Base-by-base conservation (phyloP, 2,888 invertebrate genomes). In the Nephrotoma appendiculata region DNA sequence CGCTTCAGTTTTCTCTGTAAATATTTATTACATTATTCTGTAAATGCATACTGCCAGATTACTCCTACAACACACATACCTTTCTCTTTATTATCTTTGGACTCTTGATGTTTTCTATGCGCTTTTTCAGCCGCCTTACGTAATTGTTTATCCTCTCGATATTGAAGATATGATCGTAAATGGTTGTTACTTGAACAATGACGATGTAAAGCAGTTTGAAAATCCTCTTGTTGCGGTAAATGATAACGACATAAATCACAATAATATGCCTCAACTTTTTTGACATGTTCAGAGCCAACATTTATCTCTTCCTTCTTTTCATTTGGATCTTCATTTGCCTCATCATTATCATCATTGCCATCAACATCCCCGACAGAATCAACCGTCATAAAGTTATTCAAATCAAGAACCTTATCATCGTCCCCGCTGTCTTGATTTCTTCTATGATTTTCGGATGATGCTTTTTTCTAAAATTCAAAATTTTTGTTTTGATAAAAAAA, bases 291-390 rank as follows among this genome's bases (percentile, higher is more conserved):
- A 86, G 94, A 93, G 11, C 96, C 96, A 87, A 96, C 95, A 88
- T 95, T 95, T 9, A 95, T 94, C 90, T 94, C 94, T 88, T 94
- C 94, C 89, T 95, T 94, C 57, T 89, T 90, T 89, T 94, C 94
- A 88, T 94, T 94, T 41, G 92, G 93, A 86, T 93, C 93, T 86
- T 94, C 94, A 89, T 94, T 94, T 71, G 92, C 92, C 45, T 91
- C 92, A 85, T 91, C 92, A 89, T 57, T 52, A 57, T 89, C 90
- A 43, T 89, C 89, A 90, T 92, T 92, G 94, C 95, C 95, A 91
- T 96, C 96, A 41, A 96, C 95, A 91, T 96, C 96, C 6, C 97
- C 97, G 44, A 97, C 96, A 3, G 97, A 96, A 91, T 97, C 97
- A n/a, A 97, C 93, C 0, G 97, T 96, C 93, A 96, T 95, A 90